Conservation (phyloP, 2,113 vertebrate genomes). For the Clarias batrachus region DNA sequence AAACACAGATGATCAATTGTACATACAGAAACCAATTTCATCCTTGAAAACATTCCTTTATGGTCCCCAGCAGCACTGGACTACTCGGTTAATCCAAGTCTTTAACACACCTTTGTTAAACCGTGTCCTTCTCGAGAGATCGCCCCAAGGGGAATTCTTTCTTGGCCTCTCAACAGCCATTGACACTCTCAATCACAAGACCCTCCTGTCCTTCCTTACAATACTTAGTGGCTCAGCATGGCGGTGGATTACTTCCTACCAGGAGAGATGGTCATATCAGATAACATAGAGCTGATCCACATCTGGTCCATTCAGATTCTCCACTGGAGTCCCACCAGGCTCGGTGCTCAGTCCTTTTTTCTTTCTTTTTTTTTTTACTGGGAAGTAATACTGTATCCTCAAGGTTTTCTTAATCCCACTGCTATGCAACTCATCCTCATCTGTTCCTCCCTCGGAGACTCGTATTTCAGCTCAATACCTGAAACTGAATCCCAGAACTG, state of each 20-base stretch:
- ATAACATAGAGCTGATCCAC: not conserved
- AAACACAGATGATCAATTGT: not conserved
- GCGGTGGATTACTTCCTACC: slow-evolving; percentile 13
- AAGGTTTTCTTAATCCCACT: not conserved
- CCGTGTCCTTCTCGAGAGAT: not conserved
- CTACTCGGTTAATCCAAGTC: not conserved
- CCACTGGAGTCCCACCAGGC: slow-evolving; percentile 2
- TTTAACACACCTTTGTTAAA: not conserved
- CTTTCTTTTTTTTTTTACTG: not conserved
- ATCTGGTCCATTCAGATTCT: not conserved
- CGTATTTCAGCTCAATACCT: not conserved
- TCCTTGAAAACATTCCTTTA: not conserved
- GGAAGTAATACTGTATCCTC: not conserved
- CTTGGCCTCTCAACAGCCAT: not conserved
- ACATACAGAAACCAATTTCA: not conserved
- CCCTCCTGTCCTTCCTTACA: not conserved
- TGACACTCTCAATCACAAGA: slow-evolving; percentile 14
- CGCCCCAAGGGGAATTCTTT: not conserved
- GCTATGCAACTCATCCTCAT: not conserved
- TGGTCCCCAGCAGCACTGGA: not conserved
- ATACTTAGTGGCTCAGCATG: slow-evolving; percentile 13
- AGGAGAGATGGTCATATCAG: not conserved
- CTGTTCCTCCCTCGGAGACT: too few species aligned
- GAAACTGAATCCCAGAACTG: not conserved
- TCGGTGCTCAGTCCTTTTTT: not conserved